A percentile compares a stretch with the other conserved stretches of the same genome.
phyloP scores from a whole-genome alignment of 1,140 invertebrate species.

The Drosophila ambigua region DNA sequence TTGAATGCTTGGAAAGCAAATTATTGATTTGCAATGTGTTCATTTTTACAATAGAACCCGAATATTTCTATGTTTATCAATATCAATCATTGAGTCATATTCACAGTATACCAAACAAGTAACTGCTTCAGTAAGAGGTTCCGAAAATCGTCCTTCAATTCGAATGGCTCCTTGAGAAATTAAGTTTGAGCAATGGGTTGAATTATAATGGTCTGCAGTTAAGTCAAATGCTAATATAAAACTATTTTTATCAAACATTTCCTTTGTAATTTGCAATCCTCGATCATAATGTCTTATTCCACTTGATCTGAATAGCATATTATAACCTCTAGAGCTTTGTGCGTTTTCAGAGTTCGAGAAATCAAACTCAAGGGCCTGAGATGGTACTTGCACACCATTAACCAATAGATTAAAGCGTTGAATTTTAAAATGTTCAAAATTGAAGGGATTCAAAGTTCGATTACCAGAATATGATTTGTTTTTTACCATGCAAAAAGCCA shows the following conservation, averaged over 20 bases:
- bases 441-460: too few species aligned
- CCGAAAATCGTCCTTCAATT: neutral
- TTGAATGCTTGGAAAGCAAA: constrained; percentile 1
- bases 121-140: neutral
- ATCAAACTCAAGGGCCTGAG: too few species aligned
- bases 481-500: too few species aligned
- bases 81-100: constrained; percentile 2
- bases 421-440: too few species aligned
- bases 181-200: neutral
- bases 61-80: neutral
- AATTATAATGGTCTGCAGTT: constrained; percentile 9
- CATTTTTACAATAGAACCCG: neutral
- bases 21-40: neutral
- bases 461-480: too few species aligned
- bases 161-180: constrained; percentile 1
- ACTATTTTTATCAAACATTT: constrained; percentile 9
- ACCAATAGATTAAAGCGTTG: too few species aligned
- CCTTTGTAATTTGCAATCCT: constrained; percentile 5
- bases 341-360: too few species aligned
- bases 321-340: neutral
- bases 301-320: neutral
- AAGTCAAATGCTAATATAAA: constrained; percentile 10
- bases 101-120: neutral
- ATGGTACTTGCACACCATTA: too few species aligned
- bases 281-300: constrained; percentile 15